Evolutionary conservation across 2,113 vertebrate genomes (phyloP).

Genomic region (Jacana jacana): DNA sequence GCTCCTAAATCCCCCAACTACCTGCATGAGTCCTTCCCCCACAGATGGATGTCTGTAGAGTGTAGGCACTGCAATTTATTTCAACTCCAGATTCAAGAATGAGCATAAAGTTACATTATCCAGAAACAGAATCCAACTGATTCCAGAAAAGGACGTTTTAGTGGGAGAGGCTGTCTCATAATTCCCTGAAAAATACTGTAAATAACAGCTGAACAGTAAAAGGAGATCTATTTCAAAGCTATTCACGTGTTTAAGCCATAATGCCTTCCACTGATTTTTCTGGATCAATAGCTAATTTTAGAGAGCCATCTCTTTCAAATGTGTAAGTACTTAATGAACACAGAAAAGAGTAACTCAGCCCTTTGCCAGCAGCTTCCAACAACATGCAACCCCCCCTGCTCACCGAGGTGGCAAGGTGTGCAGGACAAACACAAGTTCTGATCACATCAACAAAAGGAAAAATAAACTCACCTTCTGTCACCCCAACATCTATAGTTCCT

Average conservation of each 20-base stretch:
- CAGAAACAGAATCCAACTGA: neutral
- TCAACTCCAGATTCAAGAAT: neutral
- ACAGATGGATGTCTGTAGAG: neutral
- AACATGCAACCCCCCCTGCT: neutral
- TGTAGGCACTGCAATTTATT: neutral
- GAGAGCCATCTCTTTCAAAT: neutral
- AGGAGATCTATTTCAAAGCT: neutral
- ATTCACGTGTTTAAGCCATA: neutral
- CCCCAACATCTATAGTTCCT: conserved; percentile 62
- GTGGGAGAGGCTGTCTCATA: neutral
- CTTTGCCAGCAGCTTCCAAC: neutral
- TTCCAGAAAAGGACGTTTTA: neutral
- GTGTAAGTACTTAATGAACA: neutral
- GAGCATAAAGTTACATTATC: neutral
- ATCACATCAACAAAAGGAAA: neutral
- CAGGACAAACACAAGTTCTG: neutral
- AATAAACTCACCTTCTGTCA: conserved; percentile 72
- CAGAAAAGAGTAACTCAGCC: neutral
- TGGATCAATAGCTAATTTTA: neutral
- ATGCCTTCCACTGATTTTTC: neutral
- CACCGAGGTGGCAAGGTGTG: neutral
- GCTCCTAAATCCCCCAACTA: neutral
- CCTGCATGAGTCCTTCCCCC: neutral
- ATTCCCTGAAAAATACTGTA: neutral
- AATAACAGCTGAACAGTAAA: neutral